Conservation (phyloP, 2,888 invertebrate species). For the Homarus gammarus region DNA sequence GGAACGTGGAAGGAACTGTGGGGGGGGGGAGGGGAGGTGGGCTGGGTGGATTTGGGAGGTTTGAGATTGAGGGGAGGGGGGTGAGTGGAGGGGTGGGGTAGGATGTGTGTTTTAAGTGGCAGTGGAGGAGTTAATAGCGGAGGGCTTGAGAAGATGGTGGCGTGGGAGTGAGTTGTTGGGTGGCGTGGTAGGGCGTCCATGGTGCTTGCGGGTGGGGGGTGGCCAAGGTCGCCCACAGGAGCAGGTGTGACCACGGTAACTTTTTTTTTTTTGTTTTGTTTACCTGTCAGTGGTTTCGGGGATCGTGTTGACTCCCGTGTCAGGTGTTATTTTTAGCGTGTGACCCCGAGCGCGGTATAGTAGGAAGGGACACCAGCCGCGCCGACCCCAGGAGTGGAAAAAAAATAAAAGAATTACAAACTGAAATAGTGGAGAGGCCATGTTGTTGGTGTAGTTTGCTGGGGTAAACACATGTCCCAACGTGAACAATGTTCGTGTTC, state of each 20-base stretch:
- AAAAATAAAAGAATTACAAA: too few species aligned
- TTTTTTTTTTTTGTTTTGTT: neutral
- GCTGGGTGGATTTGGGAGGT: neutral
- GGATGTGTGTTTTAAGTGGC: too few species aligned
- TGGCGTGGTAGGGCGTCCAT: neutral
- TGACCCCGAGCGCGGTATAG: too few species aligned
- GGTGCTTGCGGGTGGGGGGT: neutral
- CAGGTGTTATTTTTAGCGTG: too few species aligned
- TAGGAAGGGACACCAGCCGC: too few species aligned
- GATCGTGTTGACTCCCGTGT: too few species aligned
- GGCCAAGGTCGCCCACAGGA: conserved; percentile 4
- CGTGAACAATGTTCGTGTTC: too few species aligned
- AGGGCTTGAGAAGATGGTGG: neutral
- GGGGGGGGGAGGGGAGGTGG: neutral
- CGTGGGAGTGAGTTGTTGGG: neutral
- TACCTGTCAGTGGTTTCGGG: neutral
- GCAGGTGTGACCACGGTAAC: neutral
- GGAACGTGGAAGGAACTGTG: neutral
- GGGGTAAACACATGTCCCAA: too few species aligned
- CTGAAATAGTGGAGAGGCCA: too few species aligned
- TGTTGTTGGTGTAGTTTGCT: too few species aligned
- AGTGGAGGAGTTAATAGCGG: too few species aligned
- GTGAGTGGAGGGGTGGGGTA: neutral
- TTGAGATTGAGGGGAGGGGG: neutral
- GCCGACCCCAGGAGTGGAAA: too few species aligned